Evolutionary conservation across 2,797 vertebrate species (phyloP).

Genomic region (Yasuhikotakia modesta): DNA sequence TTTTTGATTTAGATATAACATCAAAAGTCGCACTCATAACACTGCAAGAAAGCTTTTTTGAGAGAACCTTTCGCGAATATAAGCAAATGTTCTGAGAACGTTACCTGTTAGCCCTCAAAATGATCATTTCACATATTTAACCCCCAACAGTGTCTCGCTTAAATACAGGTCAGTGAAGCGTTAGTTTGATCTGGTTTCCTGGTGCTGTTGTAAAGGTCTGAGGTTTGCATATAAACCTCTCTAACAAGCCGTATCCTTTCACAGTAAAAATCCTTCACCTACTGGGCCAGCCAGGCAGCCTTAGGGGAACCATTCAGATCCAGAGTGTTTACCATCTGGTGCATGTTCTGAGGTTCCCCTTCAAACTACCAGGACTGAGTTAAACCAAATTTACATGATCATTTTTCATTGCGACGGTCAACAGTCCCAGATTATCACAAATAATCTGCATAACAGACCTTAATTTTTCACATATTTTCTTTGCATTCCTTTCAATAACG

Average conservation of each 20-base stretch:
- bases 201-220: conserved; percentile 25
- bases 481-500: not conserved
- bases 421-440: not conserved
- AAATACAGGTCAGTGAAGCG: conserved; percentile 25
- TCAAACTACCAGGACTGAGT: not conserved
- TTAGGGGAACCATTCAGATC: conserved; percentile 41
- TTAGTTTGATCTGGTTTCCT: conserved; percentile 37
- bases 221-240: conserved; percentile 32
- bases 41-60: no score
- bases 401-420: not conserved
- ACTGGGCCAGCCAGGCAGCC: conserved; percentile 37
- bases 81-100: not conserved
- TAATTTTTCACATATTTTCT: not conserved
- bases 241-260: conserved; percentile 44
- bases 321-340: conserved; percentile 39
- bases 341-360: conserved; percentile 40
- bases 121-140: conserved; percentile 44
- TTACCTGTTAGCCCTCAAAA: not conserved
- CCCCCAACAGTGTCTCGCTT: not conserved
- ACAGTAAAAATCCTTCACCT: conserved; percentile 35
- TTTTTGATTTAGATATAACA: no score
- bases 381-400: not conserved
- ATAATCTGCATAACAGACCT: not conserved
- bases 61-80: no score
- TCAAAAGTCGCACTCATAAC: no score